phyloP scores from a whole-genome alignment of 2,888 invertebrate genomes.

The Troglohyphantes excavatus region DNA sequence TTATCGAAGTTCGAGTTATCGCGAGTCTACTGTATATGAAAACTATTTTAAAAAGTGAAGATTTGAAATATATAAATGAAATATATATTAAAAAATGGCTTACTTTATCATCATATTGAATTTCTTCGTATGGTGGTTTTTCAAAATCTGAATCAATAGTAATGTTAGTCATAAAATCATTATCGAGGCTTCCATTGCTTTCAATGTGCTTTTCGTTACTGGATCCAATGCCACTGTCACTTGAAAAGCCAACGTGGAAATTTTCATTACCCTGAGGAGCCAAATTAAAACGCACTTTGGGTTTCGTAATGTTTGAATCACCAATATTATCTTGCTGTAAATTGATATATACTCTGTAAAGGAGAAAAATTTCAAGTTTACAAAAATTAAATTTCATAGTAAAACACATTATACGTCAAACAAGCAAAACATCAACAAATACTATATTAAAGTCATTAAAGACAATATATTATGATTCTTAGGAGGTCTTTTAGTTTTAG shows the following conservation, averaged over 20 bases:
- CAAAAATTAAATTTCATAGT: too few relatives aligned
- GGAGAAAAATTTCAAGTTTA: background rate
- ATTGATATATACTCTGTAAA: background rate
- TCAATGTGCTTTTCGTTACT: background rate
- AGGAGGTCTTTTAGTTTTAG: too few relatives aligned
- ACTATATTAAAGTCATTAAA: too few relatives aligned
- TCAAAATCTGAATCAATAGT: slow-evolving; percentile 11
- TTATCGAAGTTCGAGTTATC: too few relatives aligned
- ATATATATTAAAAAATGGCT: background rate
- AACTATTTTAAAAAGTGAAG: background rate
- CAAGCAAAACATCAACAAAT: too few relatives aligned
- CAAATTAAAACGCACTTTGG: slow-evolving; percentile 44
- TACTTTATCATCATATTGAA: slow-evolving; percentile 35
- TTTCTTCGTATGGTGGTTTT: background rate
- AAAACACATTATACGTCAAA: too few relatives aligned
- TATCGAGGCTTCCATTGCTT: background rate
- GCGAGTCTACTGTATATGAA: too few relatives aligned
- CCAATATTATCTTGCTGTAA: background rate
- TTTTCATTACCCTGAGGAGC: background rate
- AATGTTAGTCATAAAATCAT: background rate
- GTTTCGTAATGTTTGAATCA: slow-evolving; percentile 4
- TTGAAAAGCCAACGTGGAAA: background rate
- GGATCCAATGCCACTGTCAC: background rate
- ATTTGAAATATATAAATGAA: too few relatives aligned
- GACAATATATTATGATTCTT: too few relatives aligned